phyloP scores from a whole-genome alignment of 2,113 vertebrate genomes.

The Trogon surrucura region DNA sequence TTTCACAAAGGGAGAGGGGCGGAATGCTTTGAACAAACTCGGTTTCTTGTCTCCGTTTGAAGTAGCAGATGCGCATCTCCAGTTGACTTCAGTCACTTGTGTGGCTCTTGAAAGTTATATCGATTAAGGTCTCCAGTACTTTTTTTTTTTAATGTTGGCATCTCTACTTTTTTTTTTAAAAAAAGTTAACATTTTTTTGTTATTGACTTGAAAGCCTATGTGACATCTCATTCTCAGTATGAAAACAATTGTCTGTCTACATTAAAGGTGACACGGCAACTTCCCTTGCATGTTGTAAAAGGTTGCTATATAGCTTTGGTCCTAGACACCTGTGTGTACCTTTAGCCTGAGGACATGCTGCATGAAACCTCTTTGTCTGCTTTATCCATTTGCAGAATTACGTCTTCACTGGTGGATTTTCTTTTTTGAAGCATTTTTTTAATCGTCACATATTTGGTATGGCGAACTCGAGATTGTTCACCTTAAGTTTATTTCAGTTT shows the following conservation, averaged over 20 bases:
- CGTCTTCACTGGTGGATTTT: not conserved
- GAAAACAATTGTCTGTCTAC: not conserved
- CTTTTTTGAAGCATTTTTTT: not conserved
- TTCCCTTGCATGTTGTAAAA: not conserved
- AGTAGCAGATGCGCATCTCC: not conserved
- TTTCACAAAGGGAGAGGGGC: not conserved
- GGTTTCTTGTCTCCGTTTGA: not conserved
- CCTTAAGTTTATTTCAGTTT: not conserved
- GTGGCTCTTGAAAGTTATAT: accelerated
- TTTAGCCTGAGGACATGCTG: not conserved
- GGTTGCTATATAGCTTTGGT: not conserved
- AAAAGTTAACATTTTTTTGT: not conserved
- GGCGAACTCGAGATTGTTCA: not conserved
- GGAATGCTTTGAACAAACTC: not conserved
- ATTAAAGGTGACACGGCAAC: not conserved
- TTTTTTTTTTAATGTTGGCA: not conserved
- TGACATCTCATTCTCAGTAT: not conserved
- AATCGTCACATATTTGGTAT: accelerated
- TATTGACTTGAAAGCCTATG: not conserved
- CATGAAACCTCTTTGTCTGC: not conserved
- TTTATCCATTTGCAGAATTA: not conserved
- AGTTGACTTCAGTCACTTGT: not conserved
- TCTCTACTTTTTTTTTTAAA: not conserved
- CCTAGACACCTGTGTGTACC: not conserved
- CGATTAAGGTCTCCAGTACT: not conserved